Conservation (phyloP, 2,797 vertebrate species). For the Clarias laeviceps region DNA sequence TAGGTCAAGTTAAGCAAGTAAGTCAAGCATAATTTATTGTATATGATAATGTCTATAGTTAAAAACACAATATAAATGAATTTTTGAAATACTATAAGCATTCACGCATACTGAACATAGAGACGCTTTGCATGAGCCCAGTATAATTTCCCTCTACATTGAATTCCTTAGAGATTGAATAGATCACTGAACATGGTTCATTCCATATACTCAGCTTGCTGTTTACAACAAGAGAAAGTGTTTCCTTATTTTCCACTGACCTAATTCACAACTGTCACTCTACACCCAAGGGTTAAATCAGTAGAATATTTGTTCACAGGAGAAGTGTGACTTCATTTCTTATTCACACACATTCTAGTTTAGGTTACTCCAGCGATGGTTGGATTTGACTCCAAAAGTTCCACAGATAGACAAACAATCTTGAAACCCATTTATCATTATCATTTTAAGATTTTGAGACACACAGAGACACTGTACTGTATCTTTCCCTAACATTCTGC, state of each 20-base stretch:
- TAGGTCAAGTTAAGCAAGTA: too few relatives aligned
- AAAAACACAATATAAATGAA: neutral
- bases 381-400: neutral
- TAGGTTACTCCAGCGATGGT: conserved; percentile 42
- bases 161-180: neutral
- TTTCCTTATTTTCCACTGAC: conserved; percentile 53
- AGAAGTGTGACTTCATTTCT: conserved; percentile 56
- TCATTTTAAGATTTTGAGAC: neutral
- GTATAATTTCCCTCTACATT: neutral
- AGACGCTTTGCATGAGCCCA: neutral
- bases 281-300: conserved; percentile 53
- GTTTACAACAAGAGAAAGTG: conserved; percentile 46
- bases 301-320: conserved; percentile 51
- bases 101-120: neutral
- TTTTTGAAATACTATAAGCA: neutral
- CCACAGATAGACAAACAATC: neutral
- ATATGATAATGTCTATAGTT: neutral
- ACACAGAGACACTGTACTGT: neutral
- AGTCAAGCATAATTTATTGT: neutral
- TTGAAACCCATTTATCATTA: neutral
- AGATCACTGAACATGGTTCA: neutral
- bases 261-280: conserved; percentile 50
- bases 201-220: neutral
- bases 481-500: neutral
- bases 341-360: conserved; percentile 48